Evolutionary conservation across 2,113 vertebrate genomes (phyloP).

Genomic region (Apeltes quadracus): DNA sequence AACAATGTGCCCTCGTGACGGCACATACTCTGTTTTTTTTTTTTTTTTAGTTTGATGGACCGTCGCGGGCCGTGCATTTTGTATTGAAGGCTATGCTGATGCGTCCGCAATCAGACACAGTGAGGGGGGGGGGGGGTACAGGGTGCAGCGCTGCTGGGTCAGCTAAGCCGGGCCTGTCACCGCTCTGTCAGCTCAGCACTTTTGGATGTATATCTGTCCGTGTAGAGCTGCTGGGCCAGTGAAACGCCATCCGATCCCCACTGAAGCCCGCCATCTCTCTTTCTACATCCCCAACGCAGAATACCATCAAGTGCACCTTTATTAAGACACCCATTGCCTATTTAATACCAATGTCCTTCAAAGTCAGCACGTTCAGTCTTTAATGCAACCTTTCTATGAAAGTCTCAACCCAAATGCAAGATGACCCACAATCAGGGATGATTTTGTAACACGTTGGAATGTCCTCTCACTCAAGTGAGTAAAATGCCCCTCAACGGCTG

Average conservation of each 20-base stretch:
- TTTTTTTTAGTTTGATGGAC: slow-evolving; percentile 1
- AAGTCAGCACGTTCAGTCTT: neutral
- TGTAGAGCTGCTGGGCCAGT: slow-evolving; percentile 41
- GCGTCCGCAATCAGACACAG: slow-evolving; percentile 64
- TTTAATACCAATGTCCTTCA: neutral
- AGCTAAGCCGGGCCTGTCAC: slow-evolving; percentile 71
- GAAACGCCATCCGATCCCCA: slow-evolving; percentile 56
- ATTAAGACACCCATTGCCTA: neutral
- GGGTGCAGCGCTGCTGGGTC: slow-evolving; percentile 71
- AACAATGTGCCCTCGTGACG: neutral
- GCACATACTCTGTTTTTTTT: neutral
- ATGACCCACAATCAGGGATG: neutral
- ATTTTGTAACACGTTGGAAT: neutral
- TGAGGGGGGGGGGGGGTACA: slow-evolving; percentile 20
- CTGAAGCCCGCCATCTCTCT: slow-evolving; percentile 14
- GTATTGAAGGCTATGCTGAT: slow-evolving; percentile 59
- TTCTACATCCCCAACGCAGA: neutral
- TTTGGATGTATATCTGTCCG: slow-evolving; percentile 70
- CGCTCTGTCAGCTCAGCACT: slow-evolving; percentile 73
- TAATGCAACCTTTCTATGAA: neutral
- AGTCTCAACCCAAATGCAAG: neutral
- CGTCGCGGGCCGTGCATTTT: slow-evolving; percentile 1
- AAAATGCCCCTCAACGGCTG: slow-evolving; percentile 1
- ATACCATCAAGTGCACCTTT: neutral
- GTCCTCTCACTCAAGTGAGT: neutral